These are phyloP conservation scores for Xenopus laevis DNA, from an alignment of 2,113 vertebrate genomes.

Conservation along the genomic window DNA sequence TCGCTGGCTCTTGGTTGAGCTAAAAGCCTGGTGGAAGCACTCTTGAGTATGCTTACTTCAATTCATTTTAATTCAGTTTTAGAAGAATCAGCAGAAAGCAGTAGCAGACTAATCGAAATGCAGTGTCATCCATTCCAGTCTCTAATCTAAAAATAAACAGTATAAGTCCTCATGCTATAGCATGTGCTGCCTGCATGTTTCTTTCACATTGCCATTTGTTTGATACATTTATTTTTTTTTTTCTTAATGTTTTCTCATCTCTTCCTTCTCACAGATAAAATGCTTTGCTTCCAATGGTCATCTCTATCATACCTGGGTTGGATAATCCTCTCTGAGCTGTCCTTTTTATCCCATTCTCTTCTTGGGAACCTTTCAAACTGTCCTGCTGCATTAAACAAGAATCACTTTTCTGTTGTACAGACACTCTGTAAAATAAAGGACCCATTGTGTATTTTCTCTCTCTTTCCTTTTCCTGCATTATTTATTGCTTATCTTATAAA, in stretches of 20 bases:
- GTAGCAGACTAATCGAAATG: too few relatives aligned
- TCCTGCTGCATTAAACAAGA: constrained; percentile 59
- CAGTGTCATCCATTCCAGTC: too few relatives aligned
- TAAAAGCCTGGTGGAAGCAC: too few relatives aligned
- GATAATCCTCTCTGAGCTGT: constrained; percentile 74
- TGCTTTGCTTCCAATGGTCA: constrained; percentile 82
- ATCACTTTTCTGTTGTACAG: constrained; percentile 84
- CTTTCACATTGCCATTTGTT: too few relatives aligned
- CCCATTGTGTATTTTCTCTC: constrained; percentile 63
- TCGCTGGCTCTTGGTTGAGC: too few relatives aligned
- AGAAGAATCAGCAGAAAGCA: too few relatives aligned
- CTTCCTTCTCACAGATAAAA: constrained; percentile 87
- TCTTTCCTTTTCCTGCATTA: constrained; percentile 56
- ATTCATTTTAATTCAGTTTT: too few relatives aligned
- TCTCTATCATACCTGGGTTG: constrained; percentile 69
- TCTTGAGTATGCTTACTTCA: too few relatives aligned
- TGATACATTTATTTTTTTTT: not conserved
- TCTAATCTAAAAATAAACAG: too few relatives aligned
- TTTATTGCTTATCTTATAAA: constrained; percentile 62
- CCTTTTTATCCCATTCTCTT: constrained; percentile 61
- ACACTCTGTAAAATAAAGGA: constrained; percentile 92
- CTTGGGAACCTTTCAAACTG: constrained; percentile 61
- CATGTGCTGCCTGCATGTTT: not conserved
- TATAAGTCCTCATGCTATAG: not conserved
- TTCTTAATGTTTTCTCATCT: not conserved